Percentiles rank a stretch among this genome's conserved stretches.
Evolutionary conservation across 2,888 invertebrate genomes (phyloP).

Genomic region (Zootermopsis nevadensis): DNA sequence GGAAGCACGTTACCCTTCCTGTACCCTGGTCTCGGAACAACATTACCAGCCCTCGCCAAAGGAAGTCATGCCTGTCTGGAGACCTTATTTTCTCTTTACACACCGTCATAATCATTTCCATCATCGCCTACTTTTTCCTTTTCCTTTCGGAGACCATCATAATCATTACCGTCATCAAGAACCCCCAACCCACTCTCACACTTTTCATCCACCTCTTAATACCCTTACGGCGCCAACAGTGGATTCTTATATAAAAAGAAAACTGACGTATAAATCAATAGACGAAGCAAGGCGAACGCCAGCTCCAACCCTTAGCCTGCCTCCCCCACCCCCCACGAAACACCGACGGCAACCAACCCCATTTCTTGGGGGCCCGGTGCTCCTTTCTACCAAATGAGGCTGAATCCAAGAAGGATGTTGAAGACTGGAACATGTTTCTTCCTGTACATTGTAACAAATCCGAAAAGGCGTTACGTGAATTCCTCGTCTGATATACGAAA

Average conservation of each 20-base stretch:
- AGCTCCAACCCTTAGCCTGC: conserved; percentile 21
- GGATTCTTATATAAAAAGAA: conserved; percentile 46
- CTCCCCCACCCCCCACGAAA: background rate
- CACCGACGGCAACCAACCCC: too few relatives aligned
- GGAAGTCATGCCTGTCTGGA: conserved; percentile 30
- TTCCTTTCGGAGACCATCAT: conserved; percentile 43
- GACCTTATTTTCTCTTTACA: conserved; percentile 42
- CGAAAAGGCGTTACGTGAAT: too few relatives aligned
- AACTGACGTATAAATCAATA: conserved; percentile 52
- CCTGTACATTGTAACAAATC: too few relatives aligned
- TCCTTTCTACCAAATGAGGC: conserved; percentile 33
- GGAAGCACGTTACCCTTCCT: background rate
- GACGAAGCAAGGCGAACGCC: conserved; percentile 41
- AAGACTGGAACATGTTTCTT: background rate
- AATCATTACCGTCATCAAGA: conserved; percentile 40
- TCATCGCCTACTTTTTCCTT: conserved; percentile 36
- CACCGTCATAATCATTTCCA: conserved; percentile 40
- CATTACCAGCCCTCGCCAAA: background rate
- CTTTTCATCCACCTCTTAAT: conserved; percentile 44
- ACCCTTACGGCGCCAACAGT: conserved; percentile 44
- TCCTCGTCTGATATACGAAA: too few relatives aligned
- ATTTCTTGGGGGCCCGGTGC: conserved; percentile 21
- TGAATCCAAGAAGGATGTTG: conserved; percentile 15
- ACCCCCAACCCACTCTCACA: conserved; percentile 35
- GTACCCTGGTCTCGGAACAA: background rate